Evolutionary conservation across 2,113 vertebrate species (phyloP), one percentile per base, ranked within the genome.

Genomic region (Raja brachyura): DNA sequence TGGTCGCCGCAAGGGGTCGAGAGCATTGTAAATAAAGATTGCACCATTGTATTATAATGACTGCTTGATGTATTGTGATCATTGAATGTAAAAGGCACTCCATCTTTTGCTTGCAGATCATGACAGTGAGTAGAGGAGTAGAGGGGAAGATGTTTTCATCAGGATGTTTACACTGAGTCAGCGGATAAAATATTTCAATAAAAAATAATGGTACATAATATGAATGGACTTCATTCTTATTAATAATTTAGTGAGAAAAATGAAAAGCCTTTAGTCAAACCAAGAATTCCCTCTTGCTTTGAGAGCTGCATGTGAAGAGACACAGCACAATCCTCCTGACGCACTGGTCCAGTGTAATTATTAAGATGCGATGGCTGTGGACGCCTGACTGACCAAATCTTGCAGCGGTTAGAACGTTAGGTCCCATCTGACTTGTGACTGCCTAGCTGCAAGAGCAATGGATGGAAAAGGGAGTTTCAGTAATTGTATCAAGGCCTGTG

Each of bases 401-500:
- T 97, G 95, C 97, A 96, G 96, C 95, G 95, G 95, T 96, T 96
- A 96, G 95, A 95, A 94, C 95, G 95, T 95, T 95, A 94, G 97
- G 97, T 97, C 97, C 98, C 98, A 97, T 96, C 95, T 28, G 97
- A 96, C 94, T 94, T 94, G 81, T 93, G 94, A 95, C 95, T 96
- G 96, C 95, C 93, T 95, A 95, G 95, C 96, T 96, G 96, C 96
- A 96, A 97, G 96, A 95, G 97, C 96, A 96, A 95, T 94, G 95
- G 97, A 97, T 96, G 96, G 97, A 97, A 97, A 96, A 95, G 90
- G 94, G 90, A 96, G 96, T 96, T 93, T 93, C 11, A 86, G 96
- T 98, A 98, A 98, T 98, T 97, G 98, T 97, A 96, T 96, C 94
- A 95, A 96, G 96, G 97, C 95, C 97, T 98, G 97, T 96, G 95